Evolutionary conservation across 2,113 vertebrate genomes (phyloP).

Genomic region (Larimichthys polyactis): DNA sequence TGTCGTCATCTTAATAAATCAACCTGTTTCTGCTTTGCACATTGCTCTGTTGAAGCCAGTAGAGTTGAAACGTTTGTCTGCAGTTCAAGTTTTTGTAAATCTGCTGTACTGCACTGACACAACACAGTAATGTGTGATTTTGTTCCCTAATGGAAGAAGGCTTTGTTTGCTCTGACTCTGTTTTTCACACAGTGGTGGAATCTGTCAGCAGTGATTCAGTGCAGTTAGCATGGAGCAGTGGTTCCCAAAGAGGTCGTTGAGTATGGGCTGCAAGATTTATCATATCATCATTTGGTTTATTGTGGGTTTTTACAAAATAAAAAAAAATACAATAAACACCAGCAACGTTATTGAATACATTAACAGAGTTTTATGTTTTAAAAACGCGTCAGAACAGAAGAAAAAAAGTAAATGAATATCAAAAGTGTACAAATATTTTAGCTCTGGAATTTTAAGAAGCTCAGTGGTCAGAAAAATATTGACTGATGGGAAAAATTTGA

Average conservation of each 20-base stretch:
- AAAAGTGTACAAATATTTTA: background rate
- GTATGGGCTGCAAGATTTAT: background rate
- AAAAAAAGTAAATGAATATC: background rate
- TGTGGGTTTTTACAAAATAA: background rate
- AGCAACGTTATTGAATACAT: background rate
- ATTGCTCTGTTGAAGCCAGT: background rate
- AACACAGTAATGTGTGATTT: background rate
- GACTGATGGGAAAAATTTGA: background rate
- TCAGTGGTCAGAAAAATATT: background rate
- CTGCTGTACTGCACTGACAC: too few species aligned
- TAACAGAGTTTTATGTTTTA: background rate
- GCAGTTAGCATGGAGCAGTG: background rate
- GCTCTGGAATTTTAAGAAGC: too few species aligned
- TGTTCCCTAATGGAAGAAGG: background rate
- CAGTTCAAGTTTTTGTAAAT: background rate
- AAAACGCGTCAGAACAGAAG: background rate
- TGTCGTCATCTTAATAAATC: slow-evolving; percentile 11
- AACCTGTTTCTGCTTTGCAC: slow-evolving; percentile 11
- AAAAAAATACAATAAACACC: background rate
- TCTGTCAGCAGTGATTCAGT: background rate
- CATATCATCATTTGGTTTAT: background rate
- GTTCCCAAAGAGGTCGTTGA: background rate
- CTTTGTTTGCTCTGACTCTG: background rate
- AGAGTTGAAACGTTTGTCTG: background rate
- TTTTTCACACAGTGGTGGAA: background rate